Evolutionary conservation across 2,888 invertebrate genomes (phyloP), one percentile per base, ranked within the genome.

Genomic region (Stegophylla sp.): DNA sequence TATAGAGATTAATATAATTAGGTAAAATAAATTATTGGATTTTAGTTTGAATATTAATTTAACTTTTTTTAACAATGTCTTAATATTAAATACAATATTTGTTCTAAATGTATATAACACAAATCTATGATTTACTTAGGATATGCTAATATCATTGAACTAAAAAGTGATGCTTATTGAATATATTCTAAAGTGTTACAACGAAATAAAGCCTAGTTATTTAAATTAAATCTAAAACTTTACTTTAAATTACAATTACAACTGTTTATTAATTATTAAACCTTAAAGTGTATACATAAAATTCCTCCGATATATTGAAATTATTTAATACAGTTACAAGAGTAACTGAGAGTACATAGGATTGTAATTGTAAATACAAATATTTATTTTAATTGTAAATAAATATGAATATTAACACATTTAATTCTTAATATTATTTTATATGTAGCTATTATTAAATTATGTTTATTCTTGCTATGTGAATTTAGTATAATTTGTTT

Each of bases 341-440:
- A 64, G 53, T 51, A 56, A n/a, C n/a, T n/a, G n/a, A 67, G 59
- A 45, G 59, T 67, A 76, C 51, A 61, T 63, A 71, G 12, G 34
- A 66, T 63, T 51, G 45, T 75, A 75, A 77, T 41, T 79, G 45
- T 77, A 77, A 77, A 69, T 77, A 59, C 59, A 59, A 71, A 79
- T 10, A 71, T 45, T n/a, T n/a, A n/a, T n/a, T 23, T 48, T 67
- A 66, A 26, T 48, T 9, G 23, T 66, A 66, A 69, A 79, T 75
- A 75, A 79, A 71, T 61, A 71, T 79, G 79, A 71, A 79, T 71
- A 79, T 79, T 79, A 71, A 79, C 69, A 71, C 61, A 69, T 69
- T 79, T 69, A 69, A 69, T 71, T 79, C 48, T 79, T 71, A 71
- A 9, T 71, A 71, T 63, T 67, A 66, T 69, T 71, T 51, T 51